A percentile compares a stretch with the other conserved stretches of the same genome.
phyloP scores from a whole-genome alignment of 2,113 vertebrate genomes.

The Desmodus rotundus region DNA sequence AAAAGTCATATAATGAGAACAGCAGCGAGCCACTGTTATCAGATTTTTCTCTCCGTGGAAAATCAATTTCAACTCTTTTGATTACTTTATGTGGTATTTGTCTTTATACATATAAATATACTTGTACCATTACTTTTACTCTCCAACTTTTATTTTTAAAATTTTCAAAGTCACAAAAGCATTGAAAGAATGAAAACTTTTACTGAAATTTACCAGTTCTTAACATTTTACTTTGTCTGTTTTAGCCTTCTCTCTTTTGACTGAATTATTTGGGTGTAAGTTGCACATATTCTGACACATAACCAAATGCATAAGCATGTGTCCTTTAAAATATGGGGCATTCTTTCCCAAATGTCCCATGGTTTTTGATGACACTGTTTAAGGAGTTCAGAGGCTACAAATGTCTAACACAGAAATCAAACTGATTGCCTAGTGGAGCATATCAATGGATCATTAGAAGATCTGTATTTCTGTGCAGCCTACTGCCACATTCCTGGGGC shows the following conservation, averaged over 20 bases:
- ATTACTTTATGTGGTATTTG: background rate
- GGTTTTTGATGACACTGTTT: background rate
- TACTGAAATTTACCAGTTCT: background rate
- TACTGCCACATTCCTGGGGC: background rate
- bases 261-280: background rate
- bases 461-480: background rate
- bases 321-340: background rate
- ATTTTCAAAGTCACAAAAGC: background rate
- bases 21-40: background rate
- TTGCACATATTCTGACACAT: background rate
- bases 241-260: background rate
- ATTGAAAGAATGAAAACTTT: background rate
- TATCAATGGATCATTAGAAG: background rate
- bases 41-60: background rate
- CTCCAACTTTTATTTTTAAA: background rate
- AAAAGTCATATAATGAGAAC: background rate
- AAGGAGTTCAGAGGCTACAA: background rate
- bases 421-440: background rate
- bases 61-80: background rate
- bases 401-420: background rate
- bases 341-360: background rate
- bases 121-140: background rate
- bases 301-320: background rate
- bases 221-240: background rate
- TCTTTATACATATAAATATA: background rate